phyloP scores from a whole-genome alignment of 1,140 invertebrate genomes.

The Heliconius hermathena region DNA sequence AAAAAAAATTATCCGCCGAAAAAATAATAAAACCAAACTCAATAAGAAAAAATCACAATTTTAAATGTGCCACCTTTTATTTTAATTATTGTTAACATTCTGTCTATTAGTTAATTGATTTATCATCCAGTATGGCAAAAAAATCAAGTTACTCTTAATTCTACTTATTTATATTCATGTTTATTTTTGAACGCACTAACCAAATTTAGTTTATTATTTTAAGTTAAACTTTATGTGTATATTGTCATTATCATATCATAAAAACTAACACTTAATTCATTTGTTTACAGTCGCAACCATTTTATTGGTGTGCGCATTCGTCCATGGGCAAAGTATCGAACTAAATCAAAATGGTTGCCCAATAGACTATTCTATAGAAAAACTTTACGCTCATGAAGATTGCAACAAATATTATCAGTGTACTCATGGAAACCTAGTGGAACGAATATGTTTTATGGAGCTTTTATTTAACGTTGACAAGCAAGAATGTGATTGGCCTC shows the following conservation, averaged over 20 bases:
- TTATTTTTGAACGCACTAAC: too few species aligned
- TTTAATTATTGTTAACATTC: too few species aligned
- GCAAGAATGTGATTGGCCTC: slow-evolving; percentile 52
- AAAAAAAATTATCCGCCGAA: too few species aligned
- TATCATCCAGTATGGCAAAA: too few species aligned
- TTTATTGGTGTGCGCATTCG: slow-evolving; percentile 58
- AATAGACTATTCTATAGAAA: slow-evolving; percentile 37
- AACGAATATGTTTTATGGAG: slow-evolving; percentile 41
- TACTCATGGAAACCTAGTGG: slow-evolving; percentile 45
- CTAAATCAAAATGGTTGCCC: slow-evolving; percentile 43
- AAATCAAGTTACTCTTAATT: too few species aligned
- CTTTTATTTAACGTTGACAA: slow-evolving; percentile 47
- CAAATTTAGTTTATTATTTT: not conserved
- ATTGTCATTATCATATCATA: not conserved
- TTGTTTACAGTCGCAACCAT: slow-evolving; percentile 57
- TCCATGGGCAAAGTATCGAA: slow-evolving; percentile 37
- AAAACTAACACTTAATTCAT: slow-evolving; percentile 18
- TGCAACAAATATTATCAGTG: slow-evolving; percentile 64
- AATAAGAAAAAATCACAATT: too few species aligned
- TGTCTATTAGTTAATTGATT: too few species aligned
- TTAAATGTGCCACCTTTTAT: too few species aligned
- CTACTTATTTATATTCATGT: too few species aligned
- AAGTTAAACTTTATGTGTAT: too few species aligned
- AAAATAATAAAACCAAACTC: too few species aligned
- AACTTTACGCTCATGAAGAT: slow-evolving; percentile 47